A percentile compares a stretch with the other conserved stretches of the same genome.
Evolutionary conservation across 2,888 invertebrate species (phyloP).

Genomic region (Congeria kusceri): DNA sequence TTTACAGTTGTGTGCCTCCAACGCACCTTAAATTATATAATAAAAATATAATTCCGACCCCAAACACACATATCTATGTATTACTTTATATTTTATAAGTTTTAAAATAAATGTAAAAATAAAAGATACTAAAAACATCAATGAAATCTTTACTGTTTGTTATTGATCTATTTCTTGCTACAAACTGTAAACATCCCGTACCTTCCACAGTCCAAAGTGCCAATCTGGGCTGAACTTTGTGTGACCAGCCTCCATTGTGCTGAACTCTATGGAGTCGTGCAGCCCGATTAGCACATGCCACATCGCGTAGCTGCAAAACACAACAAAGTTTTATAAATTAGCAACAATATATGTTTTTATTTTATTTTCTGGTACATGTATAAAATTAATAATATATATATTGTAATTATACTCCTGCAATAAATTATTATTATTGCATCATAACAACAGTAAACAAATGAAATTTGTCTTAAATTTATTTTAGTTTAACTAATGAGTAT

Average conservation of each 20-base stretch:
- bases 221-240: constrained; percentile 53
- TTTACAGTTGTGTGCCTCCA: no score
- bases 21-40: no score
- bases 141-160: no score
- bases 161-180: no score
- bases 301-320: constrained; percentile 11
- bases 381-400: not conserved
- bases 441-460: no score
- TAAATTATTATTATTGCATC: not conserved
- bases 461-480: not conserved
- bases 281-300: constrained; percentile 47
- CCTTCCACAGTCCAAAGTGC: constrained; percentile 53
- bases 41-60: no score
- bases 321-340: not conserved
- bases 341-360: not conserved
- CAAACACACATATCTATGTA: no score
- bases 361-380: no score
- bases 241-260: constrained; percentile 44
- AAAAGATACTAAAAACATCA: no score
- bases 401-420: not conserved
- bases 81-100: no score
- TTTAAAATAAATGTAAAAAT: no score
- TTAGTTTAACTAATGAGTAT: not conserved
- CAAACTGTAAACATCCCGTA: not conserved
- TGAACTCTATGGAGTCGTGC: constrained; percentile 28